Evolutionary conservation across 2,888 invertebrate genomes (phyloP), one percentile per base, ranked within the genome.

Genomic region (Aplocera efformata): DNA sequence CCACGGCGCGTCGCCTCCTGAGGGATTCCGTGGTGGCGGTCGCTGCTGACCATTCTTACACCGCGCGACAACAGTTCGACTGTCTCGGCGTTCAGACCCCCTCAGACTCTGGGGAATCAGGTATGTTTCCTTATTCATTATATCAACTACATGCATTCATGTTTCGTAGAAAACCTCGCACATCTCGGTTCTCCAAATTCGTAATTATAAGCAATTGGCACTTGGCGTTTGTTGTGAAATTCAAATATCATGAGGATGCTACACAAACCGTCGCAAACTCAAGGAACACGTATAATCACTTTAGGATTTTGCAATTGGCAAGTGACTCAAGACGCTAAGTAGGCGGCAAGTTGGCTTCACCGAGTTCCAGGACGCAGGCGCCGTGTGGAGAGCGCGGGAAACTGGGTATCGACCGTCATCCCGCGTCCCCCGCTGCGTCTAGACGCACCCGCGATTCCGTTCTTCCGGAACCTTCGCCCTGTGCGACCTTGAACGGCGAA

Each of bases 61-160:
- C 95, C 55, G 91, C 92, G 53, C 90, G 91, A 62, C 85, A 84
- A 73, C 89, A 88, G 70, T 89, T 92, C 50, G 93, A 93, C 67
- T 90, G 90, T 60, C 90, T 94, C 34, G 95, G 94, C 57, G 91
- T 95, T 13, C 95, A 95, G 69, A 96, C 96, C 54, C 96, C 96
- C 39, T 96, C 96, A 26, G 96, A 96, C 90, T 96, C 96, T 51
- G 96, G 96, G 92, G 88, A 93, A 84, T 85, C 85, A 79, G 85
- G 85, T 85, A 46, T 73, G 93, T 32, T 1, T 25, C 5, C 13
- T 33, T 21, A 24, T 25, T n/a, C 8, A 1, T 10, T 7, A 5
- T n/a, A 26, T 36, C 28, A 10, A 4, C 13, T 17, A 17, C n/a
- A n/a, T n/a, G n/a, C n/a, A n/a, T n/a, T n/a, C n/a, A n/a, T n/a